A percentile compares a stretch with the other conserved stretches of the same genome.
Conservation (phyloP, 53 echinoderm and acorn worm species). For the Stichopus horrens region DNA sequence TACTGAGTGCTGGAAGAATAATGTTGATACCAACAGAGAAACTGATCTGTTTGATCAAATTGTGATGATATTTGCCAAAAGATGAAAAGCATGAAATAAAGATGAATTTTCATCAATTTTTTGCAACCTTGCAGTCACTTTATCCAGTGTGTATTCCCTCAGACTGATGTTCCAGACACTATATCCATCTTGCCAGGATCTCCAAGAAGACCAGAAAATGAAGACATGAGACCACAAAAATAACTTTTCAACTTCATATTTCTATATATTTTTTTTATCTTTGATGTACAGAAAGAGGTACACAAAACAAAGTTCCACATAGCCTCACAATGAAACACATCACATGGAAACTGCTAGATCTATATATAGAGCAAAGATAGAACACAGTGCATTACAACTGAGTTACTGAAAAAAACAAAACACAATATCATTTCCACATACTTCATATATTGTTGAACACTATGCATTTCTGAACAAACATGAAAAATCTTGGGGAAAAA, state of each 20-base stretch:
- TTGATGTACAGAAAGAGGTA: background rate
- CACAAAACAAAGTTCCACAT: background rate
- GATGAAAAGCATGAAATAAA: too few relatives aligned
- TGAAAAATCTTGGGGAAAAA: background rate
- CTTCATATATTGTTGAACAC: background rate
- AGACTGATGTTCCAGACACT: too few relatives aligned
- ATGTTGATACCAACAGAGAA: too few relatives aligned
- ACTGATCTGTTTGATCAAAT: too few relatives aligned
- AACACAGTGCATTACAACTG: background rate
- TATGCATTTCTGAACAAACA: background rate
- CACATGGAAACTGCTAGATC: background rate
- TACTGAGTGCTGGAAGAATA: too few relatives aligned
- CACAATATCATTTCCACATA: background rate
- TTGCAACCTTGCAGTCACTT: too few relatives aligned
- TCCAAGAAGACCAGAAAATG: too few relatives aligned
- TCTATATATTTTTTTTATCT: constrained; percentile 2
- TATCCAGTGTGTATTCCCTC: too few relatives aligned
- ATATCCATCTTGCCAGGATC: too few relatives aligned
- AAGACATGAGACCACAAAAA: too few relatives aligned
- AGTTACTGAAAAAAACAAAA: background rate
- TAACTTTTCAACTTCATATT: background rate
- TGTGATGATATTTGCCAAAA: too few relatives aligned
- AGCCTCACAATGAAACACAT: background rate
- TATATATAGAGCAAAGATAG: background rate
- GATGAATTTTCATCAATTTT: too few relatives aligned